A percentile compares a stretch with the other conserved stretches of the same genome.
phyloP scores from a whole-genome alignment of 2,888 invertebrate genomes.

The Lamellibrachia columna region DNA sequence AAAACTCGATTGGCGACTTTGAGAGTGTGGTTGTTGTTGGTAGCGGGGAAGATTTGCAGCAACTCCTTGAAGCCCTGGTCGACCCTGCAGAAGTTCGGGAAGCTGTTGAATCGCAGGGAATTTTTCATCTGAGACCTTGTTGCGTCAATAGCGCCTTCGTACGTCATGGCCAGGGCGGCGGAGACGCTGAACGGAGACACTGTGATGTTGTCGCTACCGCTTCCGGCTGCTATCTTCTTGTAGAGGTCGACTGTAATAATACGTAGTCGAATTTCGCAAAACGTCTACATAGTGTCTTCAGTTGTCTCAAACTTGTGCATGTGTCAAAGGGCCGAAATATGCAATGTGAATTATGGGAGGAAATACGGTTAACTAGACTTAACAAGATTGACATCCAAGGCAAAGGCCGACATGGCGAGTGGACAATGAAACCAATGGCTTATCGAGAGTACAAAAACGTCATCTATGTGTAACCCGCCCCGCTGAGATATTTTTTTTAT shows the following conservation, averaged over 20 bases:
- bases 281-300: neutral
- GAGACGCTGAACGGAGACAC: neutral
- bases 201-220: neutral
- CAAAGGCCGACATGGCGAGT: no score
- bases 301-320: neutral
- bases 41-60: neutral
- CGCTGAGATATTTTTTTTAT: no score
- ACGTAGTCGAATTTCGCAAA: neutral
- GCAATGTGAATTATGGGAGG: no score
- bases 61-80: neutral
- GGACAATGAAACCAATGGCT: no score
- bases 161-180: neutral
- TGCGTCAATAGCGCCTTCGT: neutral
- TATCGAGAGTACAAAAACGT: no score
- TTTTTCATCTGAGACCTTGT: neutral
- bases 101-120: neutral
- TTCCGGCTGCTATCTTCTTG: neutral
- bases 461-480: no score
- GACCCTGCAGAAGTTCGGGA: neutral
- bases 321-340: no score
- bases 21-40: neutral
- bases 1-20: neutral
- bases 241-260: neutral
- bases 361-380: no score
- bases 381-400: no score